Evolutionary conservation across 2,797 vertebrate species (phyloP).

Genomic region (Sebastes cheni): DNA sequence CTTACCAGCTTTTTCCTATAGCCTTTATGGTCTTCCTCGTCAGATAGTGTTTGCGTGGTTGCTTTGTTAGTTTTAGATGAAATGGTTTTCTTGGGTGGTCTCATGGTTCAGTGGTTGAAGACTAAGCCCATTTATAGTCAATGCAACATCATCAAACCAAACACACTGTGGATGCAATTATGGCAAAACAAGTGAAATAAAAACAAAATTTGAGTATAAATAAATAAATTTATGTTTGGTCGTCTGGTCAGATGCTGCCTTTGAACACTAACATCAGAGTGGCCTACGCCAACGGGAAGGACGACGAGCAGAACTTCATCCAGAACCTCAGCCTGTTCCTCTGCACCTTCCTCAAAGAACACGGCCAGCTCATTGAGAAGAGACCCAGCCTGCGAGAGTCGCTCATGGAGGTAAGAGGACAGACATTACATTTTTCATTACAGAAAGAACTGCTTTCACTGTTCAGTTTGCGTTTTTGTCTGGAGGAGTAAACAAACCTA

Average conservation of each 20-base stretch:
- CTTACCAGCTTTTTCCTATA: neutral
- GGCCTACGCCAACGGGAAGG: conserved; percentile 96
- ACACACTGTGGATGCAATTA: neutral
- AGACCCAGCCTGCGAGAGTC: conserved; percentile 93
- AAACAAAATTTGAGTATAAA: neutral
- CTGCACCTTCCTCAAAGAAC: conserved; percentile 98
- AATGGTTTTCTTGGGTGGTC: conserved; percentile 1
- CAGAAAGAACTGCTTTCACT: neutral
- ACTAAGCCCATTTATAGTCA: neutral
- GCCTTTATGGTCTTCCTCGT: neutral
- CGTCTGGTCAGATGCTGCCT: conserved; percentile 90
- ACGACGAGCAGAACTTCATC: conserved; percentile 99
- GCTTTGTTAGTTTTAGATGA: neutral
- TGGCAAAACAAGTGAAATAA: neutral
- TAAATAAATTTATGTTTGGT: neutral
- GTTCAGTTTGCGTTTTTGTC: neutral
- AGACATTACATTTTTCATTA: neutral
- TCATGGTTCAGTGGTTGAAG: neutral
- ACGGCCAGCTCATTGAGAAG: conserved; percentile 95
- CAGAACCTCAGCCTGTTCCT: conserved; percentile 98
- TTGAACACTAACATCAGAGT: conserved; percentile 96
- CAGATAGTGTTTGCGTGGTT: neutral
- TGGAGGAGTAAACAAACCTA: neutral
- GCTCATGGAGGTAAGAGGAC: conserved; percentile 91
- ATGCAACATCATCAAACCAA: neutral